A percentile compares a stretch with the other conserved stretches of the same genome.
Conservation (phyloP, 2,888 invertebrate genomes). For the Falcaria lacertinaria region DNA sequence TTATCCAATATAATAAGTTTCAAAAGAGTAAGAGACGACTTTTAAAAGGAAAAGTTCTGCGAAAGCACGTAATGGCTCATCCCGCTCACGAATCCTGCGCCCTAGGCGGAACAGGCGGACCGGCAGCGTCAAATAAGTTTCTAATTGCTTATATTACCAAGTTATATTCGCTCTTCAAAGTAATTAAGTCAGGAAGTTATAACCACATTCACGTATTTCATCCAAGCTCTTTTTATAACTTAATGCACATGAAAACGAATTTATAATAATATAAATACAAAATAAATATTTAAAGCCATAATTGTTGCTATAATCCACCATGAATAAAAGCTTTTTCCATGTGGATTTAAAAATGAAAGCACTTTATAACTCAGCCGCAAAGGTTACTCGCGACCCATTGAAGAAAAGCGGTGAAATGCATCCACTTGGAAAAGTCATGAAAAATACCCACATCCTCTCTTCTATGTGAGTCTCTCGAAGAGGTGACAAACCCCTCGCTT, state of each 20-base stretch:
- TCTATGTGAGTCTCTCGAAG: slow-evolving; percentile 52
- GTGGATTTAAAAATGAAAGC: slow-evolving; percentile 36
- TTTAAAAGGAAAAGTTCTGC: slow-evolving; percentile 77
- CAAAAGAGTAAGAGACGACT: slow-evolving; percentile 75
- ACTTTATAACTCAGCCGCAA: slow-evolving; percentile 50
- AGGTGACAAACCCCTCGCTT: slow-evolving; percentile 57
- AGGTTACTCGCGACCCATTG: slow-evolving; percentile 50
- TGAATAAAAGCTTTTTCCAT: slow-evolving; percentile 29
- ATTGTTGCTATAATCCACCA: slow-evolving; percentile 3
- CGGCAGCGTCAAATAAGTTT: slow-evolving; percentile 78
- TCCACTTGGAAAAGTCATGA: slow-evolving; percentile 59
- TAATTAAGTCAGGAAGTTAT: slow-evolving; percentile 73
- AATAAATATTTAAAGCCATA: too few species aligned
- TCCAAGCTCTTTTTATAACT: slow-evolving; percentile 5
- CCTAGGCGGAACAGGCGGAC: slow-evolving; percentile 72
- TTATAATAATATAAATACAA: neutral
- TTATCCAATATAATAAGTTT: slow-evolving; percentile 77
- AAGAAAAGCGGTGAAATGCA: slow-evolving; percentile 57
- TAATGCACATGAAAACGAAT: neutral
- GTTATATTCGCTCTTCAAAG: slow-evolving; percentile 74
- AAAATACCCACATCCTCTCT: slow-evolving; percentile 55
- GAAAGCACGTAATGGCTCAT: slow-evolving; percentile 78
- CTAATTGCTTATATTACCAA: slow-evolving; percentile 80
- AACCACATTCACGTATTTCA: slow-evolving; percentile 64
- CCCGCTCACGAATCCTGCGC: slow-evolving; percentile 73